Evolutionary conservation across 2,888 invertebrate species (phyloP), one percentile per base, ranked within the genome.

Genomic region (Choreutis nemorana): DNA sequence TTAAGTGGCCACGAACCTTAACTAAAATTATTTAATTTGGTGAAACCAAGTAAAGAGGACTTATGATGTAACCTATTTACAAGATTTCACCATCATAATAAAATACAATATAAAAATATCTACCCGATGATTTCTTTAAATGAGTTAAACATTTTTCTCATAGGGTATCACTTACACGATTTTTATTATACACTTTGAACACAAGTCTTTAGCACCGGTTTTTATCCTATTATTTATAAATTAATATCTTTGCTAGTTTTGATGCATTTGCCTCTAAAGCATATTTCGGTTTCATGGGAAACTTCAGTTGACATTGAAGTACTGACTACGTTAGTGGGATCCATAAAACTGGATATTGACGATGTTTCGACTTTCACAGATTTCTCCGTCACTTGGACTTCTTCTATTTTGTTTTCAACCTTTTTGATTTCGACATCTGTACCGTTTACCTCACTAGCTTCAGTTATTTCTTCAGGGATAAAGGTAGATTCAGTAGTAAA

Each of bases 281-380:
- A 93, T 38, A 93, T 93, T 71, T 92, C 92, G 18, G 92, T 92
- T 82, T 92, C 91, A 43, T 91, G 88, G 8, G 91, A 89, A 23
- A 90, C 80, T 60, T 90, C 90, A 11, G 91, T 91, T 2, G 90
- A 89, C 50, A 88, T 90, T 2, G 90, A 89, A 1, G 91, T 92
- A 40, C 87, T 84, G 5, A 89, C 61, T 4, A 84, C 66, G 34
- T 81, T 77, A 7, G 75, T 66, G 40, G 82, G 67, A 58, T 77
- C 75, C 79, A 81, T 64, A 51, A 70, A 67, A 41, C 71, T 55
- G 33, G 75, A 73, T 22, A 55, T 48, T 3, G 73, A 61, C 3
- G 75, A 52, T 3, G 55, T 50, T 48, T 70, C 63, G 26, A 63
- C 35, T 41, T 46, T 47, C 8, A 41, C 41, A 7, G 46, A 31